Conservation (phyloP, 2,797 vertebrate species). For the Phataginus tetradactyla region DNA sequence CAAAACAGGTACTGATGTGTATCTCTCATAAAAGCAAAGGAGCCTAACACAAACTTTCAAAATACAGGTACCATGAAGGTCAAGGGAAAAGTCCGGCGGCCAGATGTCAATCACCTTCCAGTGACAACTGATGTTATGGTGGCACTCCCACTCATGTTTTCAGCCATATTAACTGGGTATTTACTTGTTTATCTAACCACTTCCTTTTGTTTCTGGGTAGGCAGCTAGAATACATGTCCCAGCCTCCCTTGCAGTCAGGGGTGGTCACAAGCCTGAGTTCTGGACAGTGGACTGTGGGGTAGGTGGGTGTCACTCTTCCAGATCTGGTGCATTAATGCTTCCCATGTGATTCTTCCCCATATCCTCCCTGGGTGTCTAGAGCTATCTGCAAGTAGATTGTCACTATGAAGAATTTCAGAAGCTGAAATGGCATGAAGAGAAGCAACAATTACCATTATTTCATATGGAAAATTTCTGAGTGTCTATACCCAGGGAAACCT, state of each 20-base stretch:
- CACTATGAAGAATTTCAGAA: too few relatives aligned
- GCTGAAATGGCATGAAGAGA: too few relatives aligned
- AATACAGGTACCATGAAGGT: background rate
- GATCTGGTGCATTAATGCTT: background rate
- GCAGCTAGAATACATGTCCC: background rate
- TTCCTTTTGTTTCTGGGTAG: background rate
- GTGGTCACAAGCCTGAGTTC: background rate
- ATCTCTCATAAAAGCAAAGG: background rate
- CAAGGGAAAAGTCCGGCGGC: background rate
- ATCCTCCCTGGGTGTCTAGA: background rate
- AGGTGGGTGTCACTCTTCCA: background rate
- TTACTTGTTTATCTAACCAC: background rate
- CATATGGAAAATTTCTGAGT: too few relatives aligned
- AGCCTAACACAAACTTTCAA: background rate
- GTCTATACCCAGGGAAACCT: background rate
- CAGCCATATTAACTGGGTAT: background rate
- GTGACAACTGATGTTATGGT: background rate
- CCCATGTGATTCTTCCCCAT: background rate
- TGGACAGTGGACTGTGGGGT: background rate
- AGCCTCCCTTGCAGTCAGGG: background rate
- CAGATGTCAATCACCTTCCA: background rate
- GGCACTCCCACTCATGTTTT: background rate
- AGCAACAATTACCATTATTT: too few relatives aligned
- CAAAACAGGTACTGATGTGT: background rate
- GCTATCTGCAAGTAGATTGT: too few relatives aligned